Evolutionary conservation across 64 coral and sea anemone genomes (phyloP).

Genomic region (Acropora tenuis): DNA sequence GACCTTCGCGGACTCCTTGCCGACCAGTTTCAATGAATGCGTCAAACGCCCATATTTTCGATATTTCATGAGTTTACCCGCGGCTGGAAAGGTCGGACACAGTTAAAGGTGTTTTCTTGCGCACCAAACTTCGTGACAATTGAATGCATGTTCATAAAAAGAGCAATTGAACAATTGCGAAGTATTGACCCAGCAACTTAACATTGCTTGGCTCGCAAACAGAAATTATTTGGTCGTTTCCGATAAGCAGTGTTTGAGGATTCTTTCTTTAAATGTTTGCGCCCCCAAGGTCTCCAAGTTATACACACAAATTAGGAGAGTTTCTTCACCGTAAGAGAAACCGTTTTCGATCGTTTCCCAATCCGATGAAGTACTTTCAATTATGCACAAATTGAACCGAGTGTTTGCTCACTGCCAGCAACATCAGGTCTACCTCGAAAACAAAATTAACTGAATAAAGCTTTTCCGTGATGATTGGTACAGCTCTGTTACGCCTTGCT

Average conservation of each 20-base stretch:
- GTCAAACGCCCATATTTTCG: slow-evolving; percentile 16
- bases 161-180: slow-evolving; percentile 87
- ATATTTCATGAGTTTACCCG: background rate
- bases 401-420: slow-evolving; percentile 70
- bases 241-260: slow-evolving; percentile 93
- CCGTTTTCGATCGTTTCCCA: slow-evolving; percentile 47
- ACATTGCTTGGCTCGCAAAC: slow-evolving; percentile 83
- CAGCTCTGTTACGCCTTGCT: slow-evolving; percentile 21
- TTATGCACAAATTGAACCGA: slow-evolving; percentile 63
- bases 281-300: slow-evolving; percentile 50
- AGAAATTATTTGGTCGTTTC: slow-evolving; percentile 96
- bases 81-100: background rate
- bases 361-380: slow-evolving; percentile 68
- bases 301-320: slow-evolving; percentile 67
- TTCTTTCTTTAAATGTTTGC: slow-evolving; percentile 96
- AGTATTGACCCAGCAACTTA: slow-evolving; percentile 77
- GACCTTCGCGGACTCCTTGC: slow-evolving; percentile 4
- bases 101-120: background rate
- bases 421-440: slow-evolving; percentile 65
- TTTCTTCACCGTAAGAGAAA: slow-evolving; percentile 69
- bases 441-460: slow-evolving; percentile 38
- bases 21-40: slow-evolving; percentile 4
- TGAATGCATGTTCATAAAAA: slow-evolving; percentile 56
- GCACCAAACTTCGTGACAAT: background rate
- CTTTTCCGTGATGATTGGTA: background rate